Percentiles rank a stretch among this genome's conserved stretches.
phyloP scores from a whole-genome alignment of 1,140 invertebrate genomes.

The Bradysia coprophila region DNA sequence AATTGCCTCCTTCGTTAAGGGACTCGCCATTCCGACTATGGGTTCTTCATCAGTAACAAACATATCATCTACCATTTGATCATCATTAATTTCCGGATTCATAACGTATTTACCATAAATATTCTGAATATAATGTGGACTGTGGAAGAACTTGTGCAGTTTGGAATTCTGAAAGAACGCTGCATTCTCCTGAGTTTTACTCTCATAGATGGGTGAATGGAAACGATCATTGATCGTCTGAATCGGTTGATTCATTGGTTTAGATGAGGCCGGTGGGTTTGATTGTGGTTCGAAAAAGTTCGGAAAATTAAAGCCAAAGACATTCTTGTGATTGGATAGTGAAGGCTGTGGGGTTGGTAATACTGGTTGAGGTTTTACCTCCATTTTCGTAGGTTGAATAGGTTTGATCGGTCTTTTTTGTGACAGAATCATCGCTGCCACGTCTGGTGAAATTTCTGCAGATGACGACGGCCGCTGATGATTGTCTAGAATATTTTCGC shows the following conservation, averaged over 20 bases:
- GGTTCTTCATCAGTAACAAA: too few species aligned
- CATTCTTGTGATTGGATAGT: too few species aligned
- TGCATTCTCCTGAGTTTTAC: neutral
- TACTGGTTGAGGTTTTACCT: too few species aligned
- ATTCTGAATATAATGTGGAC: neutral
- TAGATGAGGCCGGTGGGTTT: too few species aligned
- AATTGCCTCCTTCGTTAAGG: neutral
- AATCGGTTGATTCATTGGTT: neutral
- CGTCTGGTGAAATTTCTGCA: too few species aligned
- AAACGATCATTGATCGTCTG: neutral
- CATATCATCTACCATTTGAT: too few species aligned
- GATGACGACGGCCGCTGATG: neutral
- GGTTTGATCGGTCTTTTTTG: too few species aligned
- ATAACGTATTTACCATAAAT: neutral
- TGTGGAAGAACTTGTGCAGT: neutral
- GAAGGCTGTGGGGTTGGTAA: too few species aligned
- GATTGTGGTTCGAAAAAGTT: neutral
- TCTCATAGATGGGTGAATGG: neutral
- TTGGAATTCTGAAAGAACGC: neutral
- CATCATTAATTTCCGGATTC: too few species aligned
- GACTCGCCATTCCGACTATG: too few species aligned
- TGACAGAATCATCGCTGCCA: too few species aligned
- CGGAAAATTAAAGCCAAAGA: neutral
- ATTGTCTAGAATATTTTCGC: neutral
- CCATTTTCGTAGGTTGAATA: too few species aligned